These are phyloP conservation scores for Lagopus leucura DNA, from an alignment of 2,113 vertebrate species.

Conservation along the genomic window DNA sequence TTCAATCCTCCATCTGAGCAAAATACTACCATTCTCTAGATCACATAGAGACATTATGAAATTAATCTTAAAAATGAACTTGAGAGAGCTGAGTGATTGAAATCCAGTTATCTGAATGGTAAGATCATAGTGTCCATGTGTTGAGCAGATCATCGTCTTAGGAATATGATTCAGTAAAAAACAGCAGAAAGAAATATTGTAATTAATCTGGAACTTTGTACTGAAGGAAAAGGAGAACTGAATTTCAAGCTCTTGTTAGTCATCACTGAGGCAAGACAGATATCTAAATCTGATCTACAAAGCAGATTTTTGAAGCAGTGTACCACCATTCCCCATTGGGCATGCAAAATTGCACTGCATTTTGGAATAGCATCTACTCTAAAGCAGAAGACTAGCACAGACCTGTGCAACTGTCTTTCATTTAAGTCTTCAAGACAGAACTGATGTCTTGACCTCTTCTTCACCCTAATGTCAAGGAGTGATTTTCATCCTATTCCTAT, in stretches of 20 bases:
- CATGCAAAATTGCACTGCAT: not conserved
- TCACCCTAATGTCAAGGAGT: not conserved
- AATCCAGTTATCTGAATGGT: not conserved
- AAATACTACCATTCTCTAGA: not conserved
- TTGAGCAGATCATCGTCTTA: not conserved
- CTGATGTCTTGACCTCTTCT: not conserved
- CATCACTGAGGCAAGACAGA: not conserved
- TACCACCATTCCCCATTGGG: not conserved
- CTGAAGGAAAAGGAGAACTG: not conserved
- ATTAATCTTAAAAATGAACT: not conserved
- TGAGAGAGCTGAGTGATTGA: not conserved
- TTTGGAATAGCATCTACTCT: not conserved
- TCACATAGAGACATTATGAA: not conserved
- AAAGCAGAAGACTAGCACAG: not conserved
- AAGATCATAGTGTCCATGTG: not conserved
- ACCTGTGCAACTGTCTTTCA: not conserved
- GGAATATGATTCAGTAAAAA: not conserved
- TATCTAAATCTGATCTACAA: not conserved
- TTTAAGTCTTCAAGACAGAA: not conserved
- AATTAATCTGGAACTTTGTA: not conserved
- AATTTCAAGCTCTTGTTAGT: constrained; percentile 13
- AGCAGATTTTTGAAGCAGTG: not conserved
- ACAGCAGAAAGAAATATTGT: not conserved
- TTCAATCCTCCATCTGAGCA: not conserved
- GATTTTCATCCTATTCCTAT: not conserved